Base-by-base conservation (phyloP, 2,888 invertebrate species). In the Xylocampa areola region DNA sequence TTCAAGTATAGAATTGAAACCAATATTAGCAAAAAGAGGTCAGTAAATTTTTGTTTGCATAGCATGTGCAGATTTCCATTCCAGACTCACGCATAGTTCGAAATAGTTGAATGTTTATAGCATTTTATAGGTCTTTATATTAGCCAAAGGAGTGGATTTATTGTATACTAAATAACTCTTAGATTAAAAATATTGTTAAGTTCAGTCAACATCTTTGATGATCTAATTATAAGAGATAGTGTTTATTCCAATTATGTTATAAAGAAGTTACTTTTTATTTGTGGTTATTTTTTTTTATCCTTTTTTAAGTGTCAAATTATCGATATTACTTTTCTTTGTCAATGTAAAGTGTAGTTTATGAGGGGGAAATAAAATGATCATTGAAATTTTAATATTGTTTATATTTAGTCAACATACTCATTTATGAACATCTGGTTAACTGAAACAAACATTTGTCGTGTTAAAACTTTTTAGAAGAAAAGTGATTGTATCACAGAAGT, bases 391-490 rank as follows among this genome's bases (percentile, higher is more conserved):
- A 63, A 73, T 77, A 73, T 80, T 80, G 82, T 90, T 89, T 87
- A 90, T 87, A 90, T 89, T 90, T 88, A 87, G 83, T 89, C 87
- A 88, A 89, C 88, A 81, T 76, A 66, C 50, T 73, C 54, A 62
- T 64, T 68, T 53, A 45, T 59, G 58, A 50, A 64, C 41, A 36
- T 36, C 45, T 69, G 65, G 58, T 72, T 61, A 72, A 66, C 64
- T 13, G 44, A 57, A n/a, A n/a, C n/a, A n/a, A n/a, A n/a, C n/a
- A n/a, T n/a, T n/a, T n/a, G n/a, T n/a, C n/a, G n/a, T n/a, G n/a
- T n/a, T n/a, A n/a, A n/a, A n/a, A n/a, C n/a, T n/a, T n/a, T n/a
- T n/a, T n/a, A n/a, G n/a, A n/a, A n/a, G n/a, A n/a, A n/a, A n/a
- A n/a, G n/a, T n/a, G n/a, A n/a, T n/a, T n/a, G n/a, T n/a, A n/a